Conservation (phyloP, 64 coral and sea anemone species). For the Acropora tenuis region DNA sequence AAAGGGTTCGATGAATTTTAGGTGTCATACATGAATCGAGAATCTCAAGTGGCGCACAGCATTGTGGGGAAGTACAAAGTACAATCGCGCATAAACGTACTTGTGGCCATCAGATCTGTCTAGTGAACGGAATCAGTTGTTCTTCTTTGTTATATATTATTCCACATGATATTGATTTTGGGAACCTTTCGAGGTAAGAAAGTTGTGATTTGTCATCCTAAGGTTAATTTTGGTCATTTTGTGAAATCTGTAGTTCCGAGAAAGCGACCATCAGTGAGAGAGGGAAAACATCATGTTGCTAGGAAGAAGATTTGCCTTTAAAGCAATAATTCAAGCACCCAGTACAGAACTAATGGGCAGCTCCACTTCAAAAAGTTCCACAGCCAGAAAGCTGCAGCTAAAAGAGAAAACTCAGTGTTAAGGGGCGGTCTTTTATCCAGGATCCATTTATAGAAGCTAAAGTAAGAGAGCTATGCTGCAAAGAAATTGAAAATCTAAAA, state of each 20-base stretch:
- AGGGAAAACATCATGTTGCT: background rate
- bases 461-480: background rate
- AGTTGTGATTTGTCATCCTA: too few relatives aligned
- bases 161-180: too few relatives aligned
- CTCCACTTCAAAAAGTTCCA: background rate
- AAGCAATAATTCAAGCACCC: background rate
- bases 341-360: background rate
- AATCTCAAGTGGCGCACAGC: too few relatives aligned
- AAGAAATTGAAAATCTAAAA: constrained; percentile 6
- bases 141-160: too few relatives aligned
- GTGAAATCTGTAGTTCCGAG: background rate
- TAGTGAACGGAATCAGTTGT: too few relatives aligned
- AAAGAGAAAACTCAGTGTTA: background rate
- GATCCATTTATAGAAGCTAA: constrained; percentile 5
- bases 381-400: background rate
- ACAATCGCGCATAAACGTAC: too few relatives aligned
- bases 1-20: too few relatives aligned
- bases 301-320: background rate
- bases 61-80: too few relatives aligned
- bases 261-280: constrained; percentile 9
- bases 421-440: background rate
- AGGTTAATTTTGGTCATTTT: too few relatives aligned
- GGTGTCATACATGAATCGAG: too few relatives aligned
- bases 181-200: too few relatives aligned
- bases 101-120: too few relatives aligned